These are phyloP conservation scores for Galaxias olidus DNA, from an alignment of 2,797 vertebrate genomes.

Conservation along the genomic window DNA sequence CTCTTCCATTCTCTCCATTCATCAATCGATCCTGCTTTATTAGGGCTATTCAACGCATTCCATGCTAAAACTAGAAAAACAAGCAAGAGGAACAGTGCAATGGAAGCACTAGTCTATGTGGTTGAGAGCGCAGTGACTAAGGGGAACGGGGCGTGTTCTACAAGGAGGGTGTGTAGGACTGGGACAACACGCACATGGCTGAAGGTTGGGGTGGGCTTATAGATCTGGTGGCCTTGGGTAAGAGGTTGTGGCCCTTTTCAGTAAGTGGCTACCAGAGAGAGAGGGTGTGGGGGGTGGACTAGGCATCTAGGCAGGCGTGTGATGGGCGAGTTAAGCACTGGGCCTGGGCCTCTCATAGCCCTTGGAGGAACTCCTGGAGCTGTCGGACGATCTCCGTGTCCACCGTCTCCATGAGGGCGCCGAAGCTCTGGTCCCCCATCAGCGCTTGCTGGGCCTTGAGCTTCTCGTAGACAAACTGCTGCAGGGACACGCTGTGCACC, in stretches of 20 bases:
- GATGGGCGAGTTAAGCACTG: not conserved
- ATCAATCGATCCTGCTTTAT: conserved; percentile 5
- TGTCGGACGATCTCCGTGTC: conserved; percentile 94
- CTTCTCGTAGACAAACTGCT: conserved; percentile 95
- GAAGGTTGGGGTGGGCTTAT: not conserved
- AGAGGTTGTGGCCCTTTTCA: conserved; percentile 32
- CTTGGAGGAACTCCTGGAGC: conserved; percentile 92
- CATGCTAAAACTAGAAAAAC: conserved; percentile 36
- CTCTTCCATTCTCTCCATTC: not conserved
- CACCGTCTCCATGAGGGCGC: conserved; percentile 93
- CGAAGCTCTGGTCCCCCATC: conserved; percentile 89
- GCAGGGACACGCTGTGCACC: conserved; percentile 91
- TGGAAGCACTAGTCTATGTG: conserved; percentile 63
- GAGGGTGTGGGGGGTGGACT: conserved; percentile 12
- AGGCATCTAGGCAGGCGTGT: conserved; percentile 30
- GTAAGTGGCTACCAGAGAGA: conserved; percentile 38
- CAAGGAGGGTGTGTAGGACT: conserved; percentile 3
- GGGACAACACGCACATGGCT: too few relatives aligned
- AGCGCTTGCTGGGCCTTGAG: conserved; percentile 92
- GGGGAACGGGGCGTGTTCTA: conserved; percentile 6
- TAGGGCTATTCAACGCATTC: conserved; percentile 28
- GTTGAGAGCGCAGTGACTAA: conserved; percentile 21
- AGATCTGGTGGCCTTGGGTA: conserved; percentile 19
- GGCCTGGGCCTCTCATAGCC: conserved; percentile 73
- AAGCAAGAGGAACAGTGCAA: conserved; percentile 53